Percentiles rank a stretch among this genome's conserved stretches.
phyloP scores from a whole-genome alignment of 2,797 vertebrate species.

The Moxostoma hubbsi region DNA sequence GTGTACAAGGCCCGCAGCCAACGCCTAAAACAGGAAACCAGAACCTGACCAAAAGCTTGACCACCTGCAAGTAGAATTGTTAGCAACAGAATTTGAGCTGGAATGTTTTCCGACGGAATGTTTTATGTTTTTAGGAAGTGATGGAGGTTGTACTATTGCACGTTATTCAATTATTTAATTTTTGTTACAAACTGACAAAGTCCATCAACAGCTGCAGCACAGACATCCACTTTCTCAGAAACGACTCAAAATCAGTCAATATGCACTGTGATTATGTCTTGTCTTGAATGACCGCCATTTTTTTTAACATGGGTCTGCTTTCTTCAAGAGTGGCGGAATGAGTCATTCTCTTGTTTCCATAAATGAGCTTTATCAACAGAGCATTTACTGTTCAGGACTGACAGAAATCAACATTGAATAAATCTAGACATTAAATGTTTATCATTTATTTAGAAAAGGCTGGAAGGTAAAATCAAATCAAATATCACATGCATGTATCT shows the following conservation, averaged over 20 bases:
- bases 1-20: conserved; percentile 95
- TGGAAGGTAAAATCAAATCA: conserved; percentile 49
- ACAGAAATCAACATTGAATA: conserved; percentile 42
- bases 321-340: conserved; percentile 53
- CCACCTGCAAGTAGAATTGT: conserved; percentile 70
- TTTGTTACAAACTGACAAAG: conserved; percentile 68
- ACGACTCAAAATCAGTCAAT: conserved; percentile 65
- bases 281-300: conserved; percentile 78
- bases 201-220: conserved; percentile 67
- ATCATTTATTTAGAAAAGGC: conserved; percentile 52
- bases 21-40: conserved; percentile 82
- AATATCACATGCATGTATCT: conserved; percentile 51
- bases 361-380: conserved; percentile 47
- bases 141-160: conserved; percentile 68
- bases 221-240: conserved; percentile 73
- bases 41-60: conserved; percentile 65
- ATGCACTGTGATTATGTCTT: conserved; percentile 80
- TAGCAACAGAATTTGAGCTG: conserved; percentile 64
- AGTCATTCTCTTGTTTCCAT: conserved; percentile 46
- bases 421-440: conserved; percentile 44
- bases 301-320: conserved; percentile 64
- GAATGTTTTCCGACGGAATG: conserved; percentile 68
- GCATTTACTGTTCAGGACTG: conserved; percentile 45
- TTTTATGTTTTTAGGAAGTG: conserved; percentile 55
- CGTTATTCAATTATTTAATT: conserved; percentile 65